A percentile compares a stretch with the other conserved stretches of the same genome.
phyloP scores from a whole-genome alignment of 2,888 invertebrate species.

The Stenchaetothrips biformis region DNA sequence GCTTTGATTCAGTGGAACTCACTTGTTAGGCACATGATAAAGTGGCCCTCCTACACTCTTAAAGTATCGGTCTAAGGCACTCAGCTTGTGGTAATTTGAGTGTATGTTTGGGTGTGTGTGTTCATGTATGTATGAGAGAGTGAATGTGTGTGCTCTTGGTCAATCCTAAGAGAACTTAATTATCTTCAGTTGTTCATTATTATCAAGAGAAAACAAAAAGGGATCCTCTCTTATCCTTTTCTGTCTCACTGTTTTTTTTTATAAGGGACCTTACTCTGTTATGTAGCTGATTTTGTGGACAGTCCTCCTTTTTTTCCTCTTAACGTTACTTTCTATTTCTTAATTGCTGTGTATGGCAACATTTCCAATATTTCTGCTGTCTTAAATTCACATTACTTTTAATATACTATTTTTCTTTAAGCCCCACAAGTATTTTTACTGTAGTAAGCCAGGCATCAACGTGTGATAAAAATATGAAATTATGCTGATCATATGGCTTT shows the following conservation, averaged over 20 bases:
- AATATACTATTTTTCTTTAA: too few relatives aligned
- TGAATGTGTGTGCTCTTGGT: not conserved
- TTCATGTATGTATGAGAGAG: not conserved
- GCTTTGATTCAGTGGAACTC: slow-evolving; percentile 8
- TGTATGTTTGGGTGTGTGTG: not conserved
- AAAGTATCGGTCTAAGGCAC: not conserved
- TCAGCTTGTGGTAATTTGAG: not conserved
- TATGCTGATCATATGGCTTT: too few relatives aligned
- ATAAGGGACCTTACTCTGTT: not conserved
- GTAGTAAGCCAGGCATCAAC: too few relatives aligned
- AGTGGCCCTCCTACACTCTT: not conserved
- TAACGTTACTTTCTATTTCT: slow-evolving; percentile 22
- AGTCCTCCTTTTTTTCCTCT: not conserved
- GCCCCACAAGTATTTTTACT: too few relatives aligned
- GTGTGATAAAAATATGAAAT: too few relatives aligned
- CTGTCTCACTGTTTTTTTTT: not conserved
- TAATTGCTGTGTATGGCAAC: not conserved
- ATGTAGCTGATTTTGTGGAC: not conserved
- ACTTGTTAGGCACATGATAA: not conserved
- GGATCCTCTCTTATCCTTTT: slow-evolving; percentile 39
- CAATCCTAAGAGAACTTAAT: slow-evolving; percentile 1
- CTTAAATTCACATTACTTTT: too few relatives aligned
- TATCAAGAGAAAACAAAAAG: slow-evolving; percentile 46
- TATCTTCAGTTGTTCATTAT: slow-evolving; percentile 16
- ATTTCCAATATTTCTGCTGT: too few relatives aligned